Base-by-base conservation (phyloP, 2,113 vertebrate genomes). In the Dipodomys spectabilis region DNA sequence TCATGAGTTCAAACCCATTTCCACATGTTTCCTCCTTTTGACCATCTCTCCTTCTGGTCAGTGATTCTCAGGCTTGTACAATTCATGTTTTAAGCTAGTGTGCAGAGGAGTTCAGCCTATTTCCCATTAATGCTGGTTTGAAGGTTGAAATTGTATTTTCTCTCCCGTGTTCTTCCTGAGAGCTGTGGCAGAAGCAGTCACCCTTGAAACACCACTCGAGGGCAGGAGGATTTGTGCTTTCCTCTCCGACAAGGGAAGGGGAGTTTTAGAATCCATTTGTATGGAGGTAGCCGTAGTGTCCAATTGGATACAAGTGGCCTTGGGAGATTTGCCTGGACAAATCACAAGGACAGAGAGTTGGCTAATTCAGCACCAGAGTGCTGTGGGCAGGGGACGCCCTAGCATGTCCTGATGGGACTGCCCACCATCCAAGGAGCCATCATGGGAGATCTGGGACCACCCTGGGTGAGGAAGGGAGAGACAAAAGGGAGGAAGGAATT, bases 81-180 rank as follows among this genome's bases (percentile, higher is more conserved):
- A 10, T 62, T 85, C 82, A 15, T 53, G 27, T 90, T 39, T 81
- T 88, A 74, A 82, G 27, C 39, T 53, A 53, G 25, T 30, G 10
- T 45, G 9, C 82, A 92, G 62, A 85, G 75, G 81, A 62, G 20
- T 57, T 90, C 49, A 90, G 20, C 25, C 45, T 35, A 82, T 82
- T 92, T 77, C 8, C 28, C 20, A 49, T 57, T 72, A 92, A 93
- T 90, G 45, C 8, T 28, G 2, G 3, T 49, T 15, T 82, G 94
- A 79, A 82, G 53, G 92, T 22, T 45, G 23, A 83, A 25, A 44
- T 90, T 94, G 93, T 80, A 53, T 80, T 88, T 94, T 92, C 83
- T 82, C 68, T 32, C 28, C 65, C 32, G 10, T 80, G 93, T 78
- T 49, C 32, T 92, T 86, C 91, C 20, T 57, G 45, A 92, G 69